Evolutionary conservation across 2,888 invertebrate genomes (phyloP).

Genomic region (Sarcophaga rosellei): DNA sequence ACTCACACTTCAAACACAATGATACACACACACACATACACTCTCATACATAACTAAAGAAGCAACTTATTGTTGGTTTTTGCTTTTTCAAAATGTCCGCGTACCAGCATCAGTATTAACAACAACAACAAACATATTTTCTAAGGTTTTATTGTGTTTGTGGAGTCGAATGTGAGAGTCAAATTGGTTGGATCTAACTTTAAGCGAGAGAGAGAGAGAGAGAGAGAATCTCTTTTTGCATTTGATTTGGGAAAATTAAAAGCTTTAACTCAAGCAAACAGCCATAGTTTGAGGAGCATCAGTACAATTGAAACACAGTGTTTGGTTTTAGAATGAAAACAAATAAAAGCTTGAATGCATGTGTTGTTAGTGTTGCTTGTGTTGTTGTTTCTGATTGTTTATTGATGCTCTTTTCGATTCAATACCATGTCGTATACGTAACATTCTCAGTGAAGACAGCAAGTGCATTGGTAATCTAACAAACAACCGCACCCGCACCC

Average conservation of each 20-base stretch:
- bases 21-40: constrained; percentile 1
- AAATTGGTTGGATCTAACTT: background rate
- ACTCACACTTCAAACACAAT: background rate
- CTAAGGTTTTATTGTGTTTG: background rate
- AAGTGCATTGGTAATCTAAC: constrained; percentile 33
- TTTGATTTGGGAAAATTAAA: background rate
- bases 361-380: constrained; percentile 2
- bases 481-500: too few relatives aligned
- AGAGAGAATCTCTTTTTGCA: background rate
- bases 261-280: constrained; percentile 20
- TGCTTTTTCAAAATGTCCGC: constrained; percentile 17
- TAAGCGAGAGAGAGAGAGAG: too few relatives aligned
- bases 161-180: constrained; percentile 35
- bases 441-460: constrained; percentile 48
- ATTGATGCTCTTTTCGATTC: constrained; percentile 6
- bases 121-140: background rate
- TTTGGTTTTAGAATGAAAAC: constrained; percentile 34
- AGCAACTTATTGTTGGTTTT: constrained; percentile 21
- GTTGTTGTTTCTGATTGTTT: constrained; percentile 11
- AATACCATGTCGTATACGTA: constrained; percentile 60
- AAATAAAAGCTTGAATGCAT: constrained; percentile 37
- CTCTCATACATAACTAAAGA: constrained; percentile 20
- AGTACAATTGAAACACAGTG: background rate
- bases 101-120: constrained; percentile 1
- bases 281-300: background rate